These are phyloP conservation scores for Nemotelus nigrinus DNA, from an alignment of 2,888 invertebrate species.

Conservation along the genomic window DNA sequence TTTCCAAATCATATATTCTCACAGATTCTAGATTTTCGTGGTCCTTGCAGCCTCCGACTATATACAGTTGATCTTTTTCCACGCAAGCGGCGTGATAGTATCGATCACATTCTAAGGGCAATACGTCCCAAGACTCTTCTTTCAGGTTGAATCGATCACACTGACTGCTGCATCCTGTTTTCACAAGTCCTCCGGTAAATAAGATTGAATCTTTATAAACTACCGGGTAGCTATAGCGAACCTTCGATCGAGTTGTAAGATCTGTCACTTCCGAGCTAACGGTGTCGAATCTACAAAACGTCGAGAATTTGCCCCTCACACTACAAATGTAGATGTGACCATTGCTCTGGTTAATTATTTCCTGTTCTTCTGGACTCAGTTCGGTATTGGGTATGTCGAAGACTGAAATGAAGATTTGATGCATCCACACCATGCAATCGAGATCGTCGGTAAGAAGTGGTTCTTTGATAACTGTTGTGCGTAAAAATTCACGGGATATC, in stretches of 20 bases:
- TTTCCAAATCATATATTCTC: conserved; percentile 27
- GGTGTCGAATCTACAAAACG: conserved; percentile 33
- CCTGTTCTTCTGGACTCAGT: conserved; percentile 32
- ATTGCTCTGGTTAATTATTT: neutral
- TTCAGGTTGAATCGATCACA: conserved; percentile 30
- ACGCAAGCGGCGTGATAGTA: conserved; percentile 35
- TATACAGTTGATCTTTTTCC: conserved; percentile 17
- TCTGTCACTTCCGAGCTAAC: conserved; percentile 17
- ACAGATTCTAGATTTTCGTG: conserved; percentile 24
- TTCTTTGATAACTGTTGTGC: conserved; percentile 21
- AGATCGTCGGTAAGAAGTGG: conserved; percentile 21
- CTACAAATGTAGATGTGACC: conserved; percentile 33
- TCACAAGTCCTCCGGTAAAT: conserved; percentile 38
- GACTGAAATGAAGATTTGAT: conserved; percentile 25
- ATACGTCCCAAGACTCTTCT: conserved; percentile 30
- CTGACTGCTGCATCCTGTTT: conserved; percentile 18
- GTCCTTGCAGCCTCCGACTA: conserved; percentile 25
- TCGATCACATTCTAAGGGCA: conserved; percentile 32
- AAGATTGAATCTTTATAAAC: conserved; percentile 29
- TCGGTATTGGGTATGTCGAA: conserved; percentile 16
- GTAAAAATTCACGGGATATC: conserved; percentile 23
- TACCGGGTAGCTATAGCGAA: conserved; percentile 36
- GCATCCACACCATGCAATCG: conserved; percentile 30
- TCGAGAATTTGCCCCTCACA: conserved; percentile 12
- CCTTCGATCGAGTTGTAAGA: conserved; percentile 8